Percentiles rank a stretch among this genome's conserved stretches.
phyloP scores from a whole-genome alignment of 2,797 vertebrate genomes.

The Micrastur ruficollis region DNA sequence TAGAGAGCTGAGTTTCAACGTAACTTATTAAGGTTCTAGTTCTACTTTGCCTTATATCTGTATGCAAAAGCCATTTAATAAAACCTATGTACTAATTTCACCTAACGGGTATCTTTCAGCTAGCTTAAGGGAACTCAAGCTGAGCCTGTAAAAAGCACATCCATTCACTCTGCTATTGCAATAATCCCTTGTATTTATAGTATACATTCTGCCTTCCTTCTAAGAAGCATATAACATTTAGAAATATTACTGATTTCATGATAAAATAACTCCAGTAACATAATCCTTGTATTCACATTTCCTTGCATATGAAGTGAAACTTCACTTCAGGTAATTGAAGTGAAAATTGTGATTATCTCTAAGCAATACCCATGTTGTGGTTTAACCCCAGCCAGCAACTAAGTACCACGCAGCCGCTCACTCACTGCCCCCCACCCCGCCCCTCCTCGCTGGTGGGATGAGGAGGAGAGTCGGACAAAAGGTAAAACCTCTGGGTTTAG shows the following conservation, averaged over 20 bases:
- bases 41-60: not conserved
- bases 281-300: not conserved
- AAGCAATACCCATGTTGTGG: not conserved
- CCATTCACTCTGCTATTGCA: not conserved
- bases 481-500: too few species aligned
- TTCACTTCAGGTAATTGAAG: not conserved
- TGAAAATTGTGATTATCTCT: not conserved
- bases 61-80: not conserved
- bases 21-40: not conserved
- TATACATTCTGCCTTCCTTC: not conserved
- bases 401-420: too few species aligned
- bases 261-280: not conserved
- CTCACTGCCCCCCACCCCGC: too few species aligned
- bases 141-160: not conserved
- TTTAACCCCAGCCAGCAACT: too few species aligned
- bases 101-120: not conserved
- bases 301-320: not conserved
- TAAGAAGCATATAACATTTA: not conserved
- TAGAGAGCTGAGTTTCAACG: not conserved
- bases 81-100: not conserved
- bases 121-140: not conserved
- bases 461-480: too few species aligned
- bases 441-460: too few species aligned
- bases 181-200: not conserved
- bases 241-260: not conserved